Base-by-base conservation (phyloP, 2,113 vertebrate species). In the Arvicanthis niloticus region DNA sequence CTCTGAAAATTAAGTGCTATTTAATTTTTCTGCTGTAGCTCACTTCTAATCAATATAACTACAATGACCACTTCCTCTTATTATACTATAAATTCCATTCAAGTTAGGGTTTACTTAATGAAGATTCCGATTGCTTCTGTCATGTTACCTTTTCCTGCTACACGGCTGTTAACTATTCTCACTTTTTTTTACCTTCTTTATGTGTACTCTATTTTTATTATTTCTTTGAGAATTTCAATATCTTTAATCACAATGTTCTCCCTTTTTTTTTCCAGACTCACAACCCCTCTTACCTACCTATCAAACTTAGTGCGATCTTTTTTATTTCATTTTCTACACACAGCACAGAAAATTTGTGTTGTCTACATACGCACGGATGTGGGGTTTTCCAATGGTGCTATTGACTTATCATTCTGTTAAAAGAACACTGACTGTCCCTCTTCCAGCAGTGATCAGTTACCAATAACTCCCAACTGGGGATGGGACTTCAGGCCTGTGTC, bases 31-130 rank as follows among this genome's bases (percentile, higher is more conserved):
- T 91, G 3, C 88, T 89, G 24, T 76, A 93, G 51, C 10, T 93
- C 40, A 93, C 88, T 88, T 96, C 72, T 81, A 22, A 96, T 94
- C 73, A 87, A 78, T 95, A 82, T 40, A 73, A 15, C 16, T 91
- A 16, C 42, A 86, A n/a, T 62, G n/a, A 92, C 92, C 78, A 56
- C n/a, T 91, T 92, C 34, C 3, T 87, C 72, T 95, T 97, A 58
- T 70, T 87, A 78, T 87, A 94, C n/a, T 67, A 73, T 48, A 95
- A 96, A 92, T 93, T 13, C 26, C 75, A 70, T 92, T 97, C 76
- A 91, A 95, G 91, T 94, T 67, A 91, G 85, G 22, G 1, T 82
- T 68, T 91, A 72, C 68, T 91, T 88, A 90, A 48, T 90, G 89
- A 88, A 81, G 24, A 93, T 68, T 58, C 12, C 7, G 80, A 48